These are phyloP conservation scores for Premnoplex brunnescens DNA, from an alignment of 2,797 vertebrate species.

Conservation along the genomic window DNA sequence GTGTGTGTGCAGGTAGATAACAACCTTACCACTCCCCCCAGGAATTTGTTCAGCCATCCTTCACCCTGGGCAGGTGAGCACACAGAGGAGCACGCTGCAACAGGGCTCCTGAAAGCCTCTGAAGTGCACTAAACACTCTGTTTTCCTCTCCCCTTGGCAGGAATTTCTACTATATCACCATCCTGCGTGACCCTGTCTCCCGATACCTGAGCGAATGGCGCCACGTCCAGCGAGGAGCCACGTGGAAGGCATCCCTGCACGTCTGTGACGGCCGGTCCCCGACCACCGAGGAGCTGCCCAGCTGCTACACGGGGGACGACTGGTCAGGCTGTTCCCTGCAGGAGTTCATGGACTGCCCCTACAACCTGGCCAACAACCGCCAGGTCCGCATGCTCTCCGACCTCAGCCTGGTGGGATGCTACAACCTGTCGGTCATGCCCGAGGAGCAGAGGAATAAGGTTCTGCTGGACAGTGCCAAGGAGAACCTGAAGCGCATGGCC, in stretches of 20 bases:
- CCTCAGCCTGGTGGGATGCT: constrained; percentile 95
- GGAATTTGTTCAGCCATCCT: background rate
- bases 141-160: constrained; percentile 66
- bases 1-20: background rate
- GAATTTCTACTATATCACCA: constrained; percentile 98
- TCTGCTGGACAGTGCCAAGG: constrained; percentile 93
- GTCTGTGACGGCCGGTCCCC: constrained; percentile 93
- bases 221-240: constrained; percentile 94
- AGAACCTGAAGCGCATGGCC: constrained; percentile 93
- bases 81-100: fast-evolving
- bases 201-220: constrained; percentile 97
- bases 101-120: background rate
- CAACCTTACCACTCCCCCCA: fast-evolving
- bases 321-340: constrained; percentile 94
- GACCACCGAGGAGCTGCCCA: constrained; percentile 90
- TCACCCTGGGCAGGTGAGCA: background rate
- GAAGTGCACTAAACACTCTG: constrained; percentile 13
- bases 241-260: constrained; percentile 95
- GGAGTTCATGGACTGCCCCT: constrained; percentile 96
- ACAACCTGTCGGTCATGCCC: constrained; percentile 91
- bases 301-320: constrained; percentile 93
- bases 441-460: constrained; percentile 90
- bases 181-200: constrained; percentile 93
- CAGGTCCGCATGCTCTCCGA: constrained; percentile 97
- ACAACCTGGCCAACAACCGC: constrained; percentile 95